Conservation (phyloP, 1,140 invertebrate genomes). For the Zaprionus nigranus region DNA sequence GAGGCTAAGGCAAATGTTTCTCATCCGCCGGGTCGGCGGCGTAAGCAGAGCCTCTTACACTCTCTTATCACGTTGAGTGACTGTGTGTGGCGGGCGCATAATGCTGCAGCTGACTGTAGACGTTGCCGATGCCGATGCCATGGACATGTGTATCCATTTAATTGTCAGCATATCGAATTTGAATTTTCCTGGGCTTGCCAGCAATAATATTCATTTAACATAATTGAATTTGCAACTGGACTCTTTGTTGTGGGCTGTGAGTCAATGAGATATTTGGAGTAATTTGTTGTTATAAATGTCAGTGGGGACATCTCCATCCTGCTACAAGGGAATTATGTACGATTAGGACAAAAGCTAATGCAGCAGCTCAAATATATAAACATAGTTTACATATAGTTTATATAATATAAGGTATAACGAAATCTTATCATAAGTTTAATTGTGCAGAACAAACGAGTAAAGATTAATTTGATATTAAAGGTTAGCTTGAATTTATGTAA, state of each 20-base stretch:
- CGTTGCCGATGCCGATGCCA: not conserved
- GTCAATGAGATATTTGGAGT: not conserved
- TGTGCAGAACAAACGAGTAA: too few species aligned
- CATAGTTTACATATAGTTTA: too few species aligned
- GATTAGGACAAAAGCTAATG: too few species aligned
- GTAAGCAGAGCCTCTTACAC: not conserved
- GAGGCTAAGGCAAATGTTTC: conserved; percentile 46
- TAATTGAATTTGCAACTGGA: conserved; percentile 6
- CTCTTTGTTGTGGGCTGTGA: not conserved
- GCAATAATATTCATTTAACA: conserved; percentile 16
- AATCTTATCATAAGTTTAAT: too few species aligned
- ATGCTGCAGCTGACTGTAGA: not conserved
- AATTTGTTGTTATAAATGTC: not conserved
- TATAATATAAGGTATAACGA: too few species aligned
- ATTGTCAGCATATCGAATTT: conserved; percentile 8
- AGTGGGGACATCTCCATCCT: not conserved
- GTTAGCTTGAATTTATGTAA: too few species aligned
- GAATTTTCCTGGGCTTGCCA: not conserved
- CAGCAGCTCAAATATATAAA: too few species aligned
- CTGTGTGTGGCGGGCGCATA: not conserved
- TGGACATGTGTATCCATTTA: not conserved
- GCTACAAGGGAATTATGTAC: not conserved
- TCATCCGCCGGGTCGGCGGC: conserved; percentile 42
- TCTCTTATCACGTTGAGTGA: conserved; percentile 9
- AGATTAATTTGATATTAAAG: too few species aligned